A percentile compares a stretch with the other conserved stretches of the same genome.
Evolutionary conservation across 1,140 invertebrate genomes (phyloP).

Genomic region (Stegodyphus dumicola): DNA sequence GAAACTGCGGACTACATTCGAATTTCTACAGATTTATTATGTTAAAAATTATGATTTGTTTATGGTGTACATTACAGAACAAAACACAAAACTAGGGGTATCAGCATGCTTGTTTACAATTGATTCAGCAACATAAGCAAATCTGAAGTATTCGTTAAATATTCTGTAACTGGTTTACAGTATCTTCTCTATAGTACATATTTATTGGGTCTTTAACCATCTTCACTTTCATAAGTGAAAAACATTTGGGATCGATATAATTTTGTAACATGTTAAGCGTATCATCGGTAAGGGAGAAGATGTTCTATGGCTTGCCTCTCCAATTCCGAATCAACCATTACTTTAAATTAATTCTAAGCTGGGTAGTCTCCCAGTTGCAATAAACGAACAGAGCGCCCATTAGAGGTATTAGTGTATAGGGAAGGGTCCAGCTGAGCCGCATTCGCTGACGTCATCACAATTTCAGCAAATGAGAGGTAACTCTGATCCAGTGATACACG

Average conservation of each 20-base stretch:
- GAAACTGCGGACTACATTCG: no score
- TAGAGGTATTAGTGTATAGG: slow-evolving; percentile 55
- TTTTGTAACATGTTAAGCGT: slow-evolving; percentile 14
- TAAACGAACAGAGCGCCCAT: slow-evolving; percentile 51
- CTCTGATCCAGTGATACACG: slow-evolving; percentile 38
- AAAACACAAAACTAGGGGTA: no score
- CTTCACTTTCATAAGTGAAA: background rate
- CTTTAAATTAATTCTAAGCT: slow-evolving; percentile 60
- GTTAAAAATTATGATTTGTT: no score
- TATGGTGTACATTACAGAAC: no score
- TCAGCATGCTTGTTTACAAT: no score
- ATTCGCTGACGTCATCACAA: slow-evolving; percentile 52
- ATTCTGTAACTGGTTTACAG: no score
- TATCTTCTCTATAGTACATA: no score
- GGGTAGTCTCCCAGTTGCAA: slow-evolving; percentile 24
- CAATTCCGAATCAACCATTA: slow-evolving; percentile 38
- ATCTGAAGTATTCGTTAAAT: no score
- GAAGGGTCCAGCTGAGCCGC: slow-evolving; percentile 53
- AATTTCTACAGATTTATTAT: no score
- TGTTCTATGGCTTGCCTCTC: slow-evolving; percentile 16
- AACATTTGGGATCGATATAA: slow-evolving; percentile 1
- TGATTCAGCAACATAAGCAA: no score
- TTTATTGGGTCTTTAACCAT: no score
- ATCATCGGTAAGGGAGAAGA: background rate
- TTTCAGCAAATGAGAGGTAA: slow-evolving; percentile 51